phyloP scores from a whole-genome alignment of 1,140 invertebrate species.

The Tetragnatha versicolor region DNA sequence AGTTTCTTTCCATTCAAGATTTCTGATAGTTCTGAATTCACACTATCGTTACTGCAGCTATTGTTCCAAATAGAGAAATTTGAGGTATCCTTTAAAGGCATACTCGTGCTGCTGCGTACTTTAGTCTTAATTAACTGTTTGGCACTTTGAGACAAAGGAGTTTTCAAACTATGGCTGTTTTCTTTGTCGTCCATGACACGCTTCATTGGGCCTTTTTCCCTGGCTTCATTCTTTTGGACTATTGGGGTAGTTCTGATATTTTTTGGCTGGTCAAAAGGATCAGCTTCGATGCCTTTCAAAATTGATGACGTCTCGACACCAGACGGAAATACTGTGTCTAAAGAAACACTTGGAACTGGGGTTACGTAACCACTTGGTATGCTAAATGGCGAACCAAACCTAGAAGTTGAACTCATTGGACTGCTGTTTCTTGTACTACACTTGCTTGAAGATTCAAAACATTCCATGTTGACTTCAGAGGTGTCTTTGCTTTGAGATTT shows the following conservation, averaged over 20 bases:
- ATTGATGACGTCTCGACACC: background rate
- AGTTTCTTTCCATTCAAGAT: constrained; percentile 16
- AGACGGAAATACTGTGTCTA: constrained; percentile 10
- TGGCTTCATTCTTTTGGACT: background rate
- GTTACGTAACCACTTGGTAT: constrained; percentile 30
- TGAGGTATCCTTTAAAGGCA: background rate
- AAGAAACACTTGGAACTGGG: background rate
- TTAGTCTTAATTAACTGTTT: no score
- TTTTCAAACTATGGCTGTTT: no score
- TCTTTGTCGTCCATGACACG: no score
- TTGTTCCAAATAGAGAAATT: background rate
- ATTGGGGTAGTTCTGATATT: background rate
- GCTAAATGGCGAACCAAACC: constrained; percentile 5
- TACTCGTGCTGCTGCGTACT: no score
- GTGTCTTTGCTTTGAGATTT: background rate
- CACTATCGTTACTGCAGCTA: constrained; percentile 21
- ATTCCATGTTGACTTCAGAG: background rate
- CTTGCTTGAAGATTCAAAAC: background rate
- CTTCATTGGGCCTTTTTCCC: background rate
- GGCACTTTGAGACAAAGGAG: no score
- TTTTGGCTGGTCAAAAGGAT: background rate
- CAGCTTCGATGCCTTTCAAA: constrained; percentile 20
- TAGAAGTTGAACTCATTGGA: background rate
- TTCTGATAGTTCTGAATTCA: constrained; percentile 34
- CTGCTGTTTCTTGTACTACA: constrained; percentile 9